phyloP scores from a whole-genome alignment of 2,113 vertebrate species.

The Falcunculus frontatus region DNA sequence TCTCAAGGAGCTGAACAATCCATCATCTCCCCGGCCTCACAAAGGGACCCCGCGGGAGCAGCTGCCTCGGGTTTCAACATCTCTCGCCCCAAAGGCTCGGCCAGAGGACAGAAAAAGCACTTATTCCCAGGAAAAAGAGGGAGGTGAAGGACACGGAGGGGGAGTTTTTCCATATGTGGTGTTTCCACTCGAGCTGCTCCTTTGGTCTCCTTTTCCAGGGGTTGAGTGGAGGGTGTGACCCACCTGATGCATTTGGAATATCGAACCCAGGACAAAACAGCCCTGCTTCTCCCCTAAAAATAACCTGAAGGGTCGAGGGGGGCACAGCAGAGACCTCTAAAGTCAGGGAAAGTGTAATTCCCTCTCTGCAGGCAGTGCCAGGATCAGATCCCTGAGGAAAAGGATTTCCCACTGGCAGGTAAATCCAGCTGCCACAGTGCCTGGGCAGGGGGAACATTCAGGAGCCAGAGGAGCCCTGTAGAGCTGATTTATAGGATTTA shows the following conservation, averaged over 20 bases:
- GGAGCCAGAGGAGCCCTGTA: neutral
- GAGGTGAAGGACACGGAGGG: constrained; percentile 27
- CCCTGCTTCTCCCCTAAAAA: neutral
- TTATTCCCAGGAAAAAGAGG: constrained; percentile 9
- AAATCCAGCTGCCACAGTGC: neutral
- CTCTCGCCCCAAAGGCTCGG: neutral
- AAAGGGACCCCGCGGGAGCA: constrained; percentile 8
- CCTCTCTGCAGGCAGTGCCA: neutral
- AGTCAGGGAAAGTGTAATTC: accelerated
- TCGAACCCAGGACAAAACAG: neutral
- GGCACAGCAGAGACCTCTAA: neutral
- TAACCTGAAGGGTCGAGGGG: neutral
- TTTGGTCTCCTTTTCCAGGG: neutral
- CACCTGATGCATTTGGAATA: neutral
- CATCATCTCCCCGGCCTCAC: constrained; percentile 18
- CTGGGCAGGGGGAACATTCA: neutral
- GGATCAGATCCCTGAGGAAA: neutral
- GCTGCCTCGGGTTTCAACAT: constrained; percentile 26
- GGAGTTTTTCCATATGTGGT: neutral
- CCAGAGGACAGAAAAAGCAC: neutral
- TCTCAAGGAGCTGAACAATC: constrained; percentile 32
- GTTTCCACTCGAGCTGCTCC: neutral
- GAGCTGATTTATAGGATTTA: neutral
- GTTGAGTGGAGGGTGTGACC: neutral
- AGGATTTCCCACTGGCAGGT: neutral